These are phyloP conservation scores for Callosobruchus maculatus DNA, from an alignment of 2,888 invertebrate genomes.

Conservation along the genomic window DNA sequence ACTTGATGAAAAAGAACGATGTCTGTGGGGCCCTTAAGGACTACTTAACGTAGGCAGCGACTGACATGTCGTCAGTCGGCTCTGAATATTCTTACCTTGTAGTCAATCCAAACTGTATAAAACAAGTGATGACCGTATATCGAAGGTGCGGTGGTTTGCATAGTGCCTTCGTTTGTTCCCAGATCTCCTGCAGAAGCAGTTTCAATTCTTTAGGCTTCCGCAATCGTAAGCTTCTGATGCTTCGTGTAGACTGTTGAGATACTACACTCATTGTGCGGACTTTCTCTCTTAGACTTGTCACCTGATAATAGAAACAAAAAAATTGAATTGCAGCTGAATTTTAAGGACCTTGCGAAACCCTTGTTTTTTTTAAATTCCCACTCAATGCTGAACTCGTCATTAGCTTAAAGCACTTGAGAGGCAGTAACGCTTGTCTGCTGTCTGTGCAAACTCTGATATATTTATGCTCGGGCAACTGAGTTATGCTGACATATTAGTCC, in stretches of 20 bases:
- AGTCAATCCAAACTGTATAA: constrained; percentile 79
- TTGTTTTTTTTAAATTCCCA: too few relatives aligned
- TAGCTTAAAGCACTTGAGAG: too few relatives aligned
- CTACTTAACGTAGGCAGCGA: too few relatives aligned
- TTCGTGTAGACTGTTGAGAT: constrained; percentile 62
- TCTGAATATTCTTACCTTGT: constrained; percentile 68
- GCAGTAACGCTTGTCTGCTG: too few relatives aligned
- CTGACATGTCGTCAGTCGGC: too few relatives aligned
- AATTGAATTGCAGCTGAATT: background rate
- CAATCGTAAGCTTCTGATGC: constrained; percentile 65
- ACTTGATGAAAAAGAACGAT: too few relatives aligned
- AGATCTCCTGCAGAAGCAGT: constrained; percentile 65
- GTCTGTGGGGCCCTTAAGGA: too few relatives aligned
- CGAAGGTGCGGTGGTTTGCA: constrained; percentile 71
- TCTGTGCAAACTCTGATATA: too few relatives aligned
- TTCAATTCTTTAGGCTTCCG: constrained; percentile 71
- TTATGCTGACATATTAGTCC: too few relatives aligned
- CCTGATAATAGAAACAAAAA: constrained; percentile 47
- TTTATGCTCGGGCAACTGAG: too few relatives aligned
- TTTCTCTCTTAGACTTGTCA: constrained; percentile 68
- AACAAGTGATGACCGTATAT: constrained; percentile 72
- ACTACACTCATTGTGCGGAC: constrained; percentile 61
- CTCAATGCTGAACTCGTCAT: too few relatives aligned
- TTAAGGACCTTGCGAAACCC: too few relatives aligned
- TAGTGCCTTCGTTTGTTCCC: constrained; percentile 70